Evolutionary conservation across 2,797 vertebrate genomes (phyloP), one percentile per base, ranked within the genome.

Genomic region (Lacerta viridis): DNA sequence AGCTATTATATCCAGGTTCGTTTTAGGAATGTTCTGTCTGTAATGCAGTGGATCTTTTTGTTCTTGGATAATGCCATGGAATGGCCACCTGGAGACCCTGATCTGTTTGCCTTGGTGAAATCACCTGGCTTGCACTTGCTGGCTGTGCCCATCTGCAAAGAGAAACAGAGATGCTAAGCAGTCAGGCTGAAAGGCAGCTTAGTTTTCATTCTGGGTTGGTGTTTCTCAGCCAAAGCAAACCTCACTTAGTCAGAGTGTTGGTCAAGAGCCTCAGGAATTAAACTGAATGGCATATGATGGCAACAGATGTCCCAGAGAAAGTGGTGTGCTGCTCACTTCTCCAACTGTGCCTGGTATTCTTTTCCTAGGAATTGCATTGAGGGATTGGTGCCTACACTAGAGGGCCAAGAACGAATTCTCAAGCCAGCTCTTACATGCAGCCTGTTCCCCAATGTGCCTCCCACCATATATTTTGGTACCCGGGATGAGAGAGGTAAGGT

Each of bases 401-500:
- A 92, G n/a, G 96, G 93, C 93, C 97, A 97, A 83, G 96, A 97
- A 64, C 96, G 95, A 91, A 97, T 98, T 89, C 95, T 98, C 92
- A 98, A 93, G 89, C 97, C 98, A 18, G 98, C 99, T 41, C 97
- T 99, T 89, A 96, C 98, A 93, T 97, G 97, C 93, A 99, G 99
- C 95, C 95, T 99, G 87, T 99, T 99, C 94, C 98, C 99, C 69
- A 96, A 97, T 33, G 95, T 98, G 86, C 95, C 98, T 76, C 97
- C 98, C 25, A 99, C 98, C 1, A 95, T 99, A 84, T 99, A 99
- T 96, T 99, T 99, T 97, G 97, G 98, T 95, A 98, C 98, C 23
- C 94, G 94, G 81, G 95, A 97, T 50, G 99, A 99, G 96, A 98
- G 94, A 98, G 98, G 99, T 99, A 95, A 97, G 96, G 76, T 5